Conservation (phyloP, 2,113 vertebrate genomes). For the Mola mola region DNA sequence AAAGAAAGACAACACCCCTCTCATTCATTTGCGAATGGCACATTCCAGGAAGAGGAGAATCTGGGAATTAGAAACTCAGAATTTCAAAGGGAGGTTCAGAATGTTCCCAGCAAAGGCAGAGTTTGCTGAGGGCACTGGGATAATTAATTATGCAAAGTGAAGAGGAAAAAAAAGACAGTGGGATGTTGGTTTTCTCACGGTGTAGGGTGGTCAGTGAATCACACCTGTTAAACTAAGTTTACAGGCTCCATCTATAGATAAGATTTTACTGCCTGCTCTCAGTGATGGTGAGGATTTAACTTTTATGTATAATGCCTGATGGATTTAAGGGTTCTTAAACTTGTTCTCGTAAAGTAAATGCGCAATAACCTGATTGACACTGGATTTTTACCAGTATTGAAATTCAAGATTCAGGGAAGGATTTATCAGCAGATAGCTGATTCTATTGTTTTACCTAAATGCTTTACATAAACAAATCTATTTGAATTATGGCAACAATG, state of each 20-base stretch:
- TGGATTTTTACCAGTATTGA: too few species aligned
- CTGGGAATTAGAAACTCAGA: conserved; percentile 47
- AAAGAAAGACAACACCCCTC: conserved; percentile 61
- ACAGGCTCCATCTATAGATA: conserved; percentile 52
- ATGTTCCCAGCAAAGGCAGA: conserved; percentile 59
- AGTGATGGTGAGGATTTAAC: conserved; percentile 21
- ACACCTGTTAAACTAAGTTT: conserved; percentile 52
- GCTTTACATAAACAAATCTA: too few species aligned
- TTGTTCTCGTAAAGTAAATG: too few species aligned
- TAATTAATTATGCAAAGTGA: conserved; percentile 60
- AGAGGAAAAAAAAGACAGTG: neutral
- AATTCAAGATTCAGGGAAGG: too few species aligned
- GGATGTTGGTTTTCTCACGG: conserved; percentile 62
- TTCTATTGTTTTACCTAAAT: too few species aligned
- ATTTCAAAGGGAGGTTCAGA: conserved; percentile 29
- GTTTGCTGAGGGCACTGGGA: conserved; percentile 32
- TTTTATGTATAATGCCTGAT: conserved; percentile 9
- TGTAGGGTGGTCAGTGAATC: conserved; percentile 56
- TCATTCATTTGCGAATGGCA: conserved; percentile 46
- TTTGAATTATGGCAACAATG: too few species aligned
- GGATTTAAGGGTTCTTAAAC: conserved; percentile 19
- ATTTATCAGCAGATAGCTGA: too few species aligned
- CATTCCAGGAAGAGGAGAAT: conserved; percentile 68
- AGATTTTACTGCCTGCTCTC: conserved; percentile 37
- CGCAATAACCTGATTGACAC: too few species aligned